Base-by-base conservation (phyloP, 2,888 invertebrate genomes). In the Beris morrisii region DNA sequence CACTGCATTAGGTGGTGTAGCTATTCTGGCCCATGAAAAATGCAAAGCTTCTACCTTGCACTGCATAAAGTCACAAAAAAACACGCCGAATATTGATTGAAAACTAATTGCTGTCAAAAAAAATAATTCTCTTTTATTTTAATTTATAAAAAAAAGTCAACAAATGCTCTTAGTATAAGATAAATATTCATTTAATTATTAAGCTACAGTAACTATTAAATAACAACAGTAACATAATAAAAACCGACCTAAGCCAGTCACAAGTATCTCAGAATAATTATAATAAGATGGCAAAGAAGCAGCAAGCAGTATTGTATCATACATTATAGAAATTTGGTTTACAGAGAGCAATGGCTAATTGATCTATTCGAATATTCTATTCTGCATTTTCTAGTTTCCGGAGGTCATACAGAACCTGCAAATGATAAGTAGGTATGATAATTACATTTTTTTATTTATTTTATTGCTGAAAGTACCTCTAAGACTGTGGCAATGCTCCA, bases 401-500 rank as follows among this genome's bases (percentile, higher is more conserved):
- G n/a, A 64, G 31, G 54, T 64, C 64, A 30, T 64, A 54, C 44
- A 64, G 44, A 45, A 64, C 64, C 64, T 64, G 45, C 13, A 44
- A 64, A 30, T 28, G 46, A 12, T 15, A 30, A 53, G 9, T 9
- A n/a, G 4, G 44, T 44, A 12, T 44, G 44, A 44, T 12, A 15
- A 48, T 3, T 6, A 12, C 4, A 3, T 13, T 48, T 48, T 52
- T 15, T 11, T 2, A 52, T 2, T 52, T 6, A 52, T 13, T 46
- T 4, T 48, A 6, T 15, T 48, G n/a, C 48, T 11, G 9, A 38
- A 3, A 38, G 81, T 80, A 92, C 95, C 85, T 99, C 98, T 72
- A 98, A 82, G 71, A 95, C 83, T 69, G 90, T 86, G 61, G 89
- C 91, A 76, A 93, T 87, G 81, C 96, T 96, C 99, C 99, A 99